These are phyloP conservation scores for Syrrhaptes paradoxus DNA, from an alignment of 2,113 vertebrate species.

Conservation along the genomic window DNA sequence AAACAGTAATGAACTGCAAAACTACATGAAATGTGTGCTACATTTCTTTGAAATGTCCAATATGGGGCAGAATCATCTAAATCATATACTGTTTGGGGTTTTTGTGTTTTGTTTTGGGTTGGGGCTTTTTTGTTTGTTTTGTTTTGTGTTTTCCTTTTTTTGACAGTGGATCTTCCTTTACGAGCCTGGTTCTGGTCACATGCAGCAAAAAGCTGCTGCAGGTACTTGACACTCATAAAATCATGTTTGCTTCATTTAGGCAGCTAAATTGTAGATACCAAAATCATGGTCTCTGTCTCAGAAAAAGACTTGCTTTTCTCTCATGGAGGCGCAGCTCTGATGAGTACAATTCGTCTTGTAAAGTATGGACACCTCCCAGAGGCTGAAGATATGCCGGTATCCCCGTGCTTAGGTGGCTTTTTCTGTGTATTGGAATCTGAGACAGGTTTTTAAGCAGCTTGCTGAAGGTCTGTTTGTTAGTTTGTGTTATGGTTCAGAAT, in stretches of 20 bases:
- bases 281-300: neutral
- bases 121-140: neutral
- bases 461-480: neutral
- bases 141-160: neutral
- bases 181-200: neutral
- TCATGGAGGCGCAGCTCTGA: neutral
- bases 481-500: neutral
- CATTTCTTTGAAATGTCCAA: neutral
- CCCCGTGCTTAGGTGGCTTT: neutral
- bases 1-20: neutral
- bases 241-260: neutral
- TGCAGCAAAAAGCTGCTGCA: neutral
- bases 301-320: neutral
- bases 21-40: neutral
- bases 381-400: neutral
- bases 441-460: neutral
- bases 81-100: no score
- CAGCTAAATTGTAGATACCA: neutral
- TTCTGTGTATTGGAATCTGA: neutral
- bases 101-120: neutral
- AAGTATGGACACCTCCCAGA: accelerated
- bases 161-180: neutral
- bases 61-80: neutral
- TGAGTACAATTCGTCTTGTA: neutral
- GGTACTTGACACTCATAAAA: neutral